Percentiles rank a stretch among this genome's conserved stretches.
These are phyloP conservation scores for Temnothorax nylanderi DNA, from an alignment of 1,140 invertebrate species.

Conservation along the genomic window DNA sequence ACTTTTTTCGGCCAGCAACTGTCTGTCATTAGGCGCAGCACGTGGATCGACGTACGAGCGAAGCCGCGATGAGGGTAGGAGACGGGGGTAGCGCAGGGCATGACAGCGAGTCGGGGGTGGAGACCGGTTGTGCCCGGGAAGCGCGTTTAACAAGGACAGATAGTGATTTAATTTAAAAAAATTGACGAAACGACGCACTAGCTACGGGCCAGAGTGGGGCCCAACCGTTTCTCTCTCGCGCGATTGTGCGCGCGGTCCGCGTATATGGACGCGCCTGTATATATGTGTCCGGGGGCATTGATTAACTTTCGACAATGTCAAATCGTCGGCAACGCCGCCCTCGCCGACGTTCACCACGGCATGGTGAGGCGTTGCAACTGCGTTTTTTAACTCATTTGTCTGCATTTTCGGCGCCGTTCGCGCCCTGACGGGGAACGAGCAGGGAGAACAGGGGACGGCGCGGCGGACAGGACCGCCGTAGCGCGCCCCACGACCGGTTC, in stretches of 20 bases:
- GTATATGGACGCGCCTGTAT: background rate
- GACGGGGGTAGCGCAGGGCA: slow-evolving; percentile 25
- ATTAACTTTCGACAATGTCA: slow-evolving; percentile 86
- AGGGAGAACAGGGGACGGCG: slow-evolving; percentile 15
- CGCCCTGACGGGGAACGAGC: slow-evolving; percentile 23
- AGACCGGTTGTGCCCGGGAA: slow-evolving; percentile 75
- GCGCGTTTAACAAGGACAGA: slow-evolving; percentile 86
- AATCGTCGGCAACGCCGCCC: slow-evolving; percentile 79
- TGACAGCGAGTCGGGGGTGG: slow-evolving; percentile 45
- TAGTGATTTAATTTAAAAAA: slow-evolving; percentile 86
- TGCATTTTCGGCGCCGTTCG: slow-evolving; percentile 69
- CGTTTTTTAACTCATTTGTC: slow-evolving; percentile 83
- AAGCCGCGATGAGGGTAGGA: slow-evolving; percentile 48
- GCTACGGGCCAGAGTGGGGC: slow-evolving; percentile 59
- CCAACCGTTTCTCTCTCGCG: slow-evolving; percentile 49
- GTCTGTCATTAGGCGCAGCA: slow-evolving; percentile 85
- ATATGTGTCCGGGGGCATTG: slow-evolving; percentile 77
- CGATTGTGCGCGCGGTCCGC: slow-evolving; percentile 8
- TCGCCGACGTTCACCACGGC: slow-evolving; percentile 57
- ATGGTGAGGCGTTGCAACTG: slow-evolving; percentile 73
- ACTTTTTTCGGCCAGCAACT: slow-evolving; percentile 83
- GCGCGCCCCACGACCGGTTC: slow-evolving; percentile 73
- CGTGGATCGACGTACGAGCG: slow-evolving; percentile 72
- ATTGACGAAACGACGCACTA: slow-evolving; percentile 83
- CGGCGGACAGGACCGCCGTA: slow-evolving; percentile 63